Evolutionary conservation across 2,797 vertebrate species (phyloP).

Genomic region (Crypturellus tataupa): DNA sequence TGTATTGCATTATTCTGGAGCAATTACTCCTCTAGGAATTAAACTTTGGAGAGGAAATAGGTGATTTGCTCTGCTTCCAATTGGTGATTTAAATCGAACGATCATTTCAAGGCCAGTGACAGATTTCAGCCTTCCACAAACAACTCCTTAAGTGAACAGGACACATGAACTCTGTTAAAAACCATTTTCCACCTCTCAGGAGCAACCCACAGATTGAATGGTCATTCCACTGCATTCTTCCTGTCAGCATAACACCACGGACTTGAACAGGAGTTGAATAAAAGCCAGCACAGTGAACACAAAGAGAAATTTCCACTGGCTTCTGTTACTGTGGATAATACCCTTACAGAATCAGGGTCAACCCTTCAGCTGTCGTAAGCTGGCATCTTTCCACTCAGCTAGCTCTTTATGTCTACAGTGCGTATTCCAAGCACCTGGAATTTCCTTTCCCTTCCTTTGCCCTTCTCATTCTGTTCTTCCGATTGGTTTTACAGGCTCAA

Average conservation of each 20-base stretch:
- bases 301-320: conserved; percentile 25
- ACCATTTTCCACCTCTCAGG: background rate
- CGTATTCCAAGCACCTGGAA: background rate
- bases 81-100: background rate
- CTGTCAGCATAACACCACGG: background rate
- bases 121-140: background rate
- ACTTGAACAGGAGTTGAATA: background rate
- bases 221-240: background rate
- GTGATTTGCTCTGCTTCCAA: conserved; percentile 7
- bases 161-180: background rate
- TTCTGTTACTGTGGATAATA: background rate
- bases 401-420: background rate
- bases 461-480: background rate
- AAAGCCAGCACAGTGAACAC: background rate
- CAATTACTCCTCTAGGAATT: conserved; percentile 14
- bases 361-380: conserved; percentile 20
- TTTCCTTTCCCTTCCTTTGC: background rate
- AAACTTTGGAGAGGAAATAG: conserved; percentile 20
- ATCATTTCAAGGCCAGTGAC: conserved; percentile 1
- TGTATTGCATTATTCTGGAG: background rate
- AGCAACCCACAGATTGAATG: conserved; percentile 7
- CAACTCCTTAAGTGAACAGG: background rate
- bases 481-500: background rate
- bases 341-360: conserved; percentile 29
- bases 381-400: conserved; percentile 11